These are phyloP conservation scores for Odontomyia ornata DNA, from an alignment of 2,888 invertebrate genomes.

Conservation along the genomic window DNA sequence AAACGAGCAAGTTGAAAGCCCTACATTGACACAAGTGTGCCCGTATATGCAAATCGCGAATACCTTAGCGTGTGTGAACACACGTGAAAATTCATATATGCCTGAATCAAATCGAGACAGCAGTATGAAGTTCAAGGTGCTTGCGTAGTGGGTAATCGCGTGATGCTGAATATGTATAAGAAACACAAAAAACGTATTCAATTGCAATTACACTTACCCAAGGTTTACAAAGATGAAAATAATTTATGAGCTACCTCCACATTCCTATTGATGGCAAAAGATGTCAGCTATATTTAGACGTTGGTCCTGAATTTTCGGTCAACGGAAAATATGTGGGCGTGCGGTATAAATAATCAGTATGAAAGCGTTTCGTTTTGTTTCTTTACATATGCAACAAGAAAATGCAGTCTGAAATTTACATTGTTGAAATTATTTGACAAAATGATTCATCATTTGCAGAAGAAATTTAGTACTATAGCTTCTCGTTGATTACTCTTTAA, in stretches of 20 bases:
- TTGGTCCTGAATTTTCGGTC: not conserved
- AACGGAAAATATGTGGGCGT: not conserved
- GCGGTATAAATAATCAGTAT: not conserved
- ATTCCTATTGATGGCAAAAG: not conserved
- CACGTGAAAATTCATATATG: not conserved
- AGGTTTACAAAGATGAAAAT: not conserved
- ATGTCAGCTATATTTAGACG: not conserved
- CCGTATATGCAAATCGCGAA: not conserved
- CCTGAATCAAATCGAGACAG: not conserved
- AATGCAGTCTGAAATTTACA: too few species aligned
- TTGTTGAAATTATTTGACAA: too few species aligned
- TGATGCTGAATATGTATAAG: not conserved
- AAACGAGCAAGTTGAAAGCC: too few species aligned
- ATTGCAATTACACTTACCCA: not conserved
- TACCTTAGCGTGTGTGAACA: not conserved
- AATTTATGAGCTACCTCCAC: not conserved
- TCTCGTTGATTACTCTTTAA: too few species aligned
- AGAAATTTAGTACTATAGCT: too few species aligned
- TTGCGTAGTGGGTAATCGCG: not conserved
- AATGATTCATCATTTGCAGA: too few species aligned
- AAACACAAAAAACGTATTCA: not conserved
- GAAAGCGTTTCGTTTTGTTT: too few species aligned
- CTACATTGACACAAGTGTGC: too few species aligned
- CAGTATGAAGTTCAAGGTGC: not conserved
- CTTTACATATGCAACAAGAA: too few species aligned